Evolutionary conservation across 1,140 invertebrate genomes (phyloP), one percentile per base, ranked within the genome.

Genomic region (Medauroidea extradentata): DNA sequence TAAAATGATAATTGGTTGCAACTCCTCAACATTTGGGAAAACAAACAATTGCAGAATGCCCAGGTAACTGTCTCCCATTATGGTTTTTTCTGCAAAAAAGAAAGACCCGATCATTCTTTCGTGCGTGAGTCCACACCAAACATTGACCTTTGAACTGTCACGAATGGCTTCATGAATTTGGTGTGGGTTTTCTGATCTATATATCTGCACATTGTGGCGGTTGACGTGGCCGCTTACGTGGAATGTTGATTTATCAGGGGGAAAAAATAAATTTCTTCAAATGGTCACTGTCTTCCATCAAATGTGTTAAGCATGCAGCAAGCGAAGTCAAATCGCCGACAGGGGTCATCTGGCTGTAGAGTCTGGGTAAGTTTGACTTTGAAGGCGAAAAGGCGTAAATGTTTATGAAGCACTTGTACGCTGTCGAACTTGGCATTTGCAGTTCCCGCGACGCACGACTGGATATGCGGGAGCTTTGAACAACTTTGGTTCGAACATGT

Each of bases 1-100:
- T 55, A 72, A 77, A 2, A 49, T 21, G n/a, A 14, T 2, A 8
- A n/a, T 5, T 50, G 27, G n/a, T 21, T 50, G 21, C 23, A 21
- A 24, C 13, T 50, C 19, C 14, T 50, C 19, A 16, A 21, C 7
- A 4, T 50, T 11, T 23, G 19, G 48, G 13, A 19, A 50, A 16
- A 50, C 48, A 13, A 50, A 49, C 9, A 16, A 8, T 41, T 56
- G 3, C 29, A 34, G 29, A 4, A 34, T 34, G 29, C 11, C 29
- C 29, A 34, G 29, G 11, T 34, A 34, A 34, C 5, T 34, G 29
- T 34, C 29, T 34, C 29, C 29, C 29, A 11, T 34, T 34, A 34
- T 34, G 11, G 29, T 34, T 34, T 34, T 34, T 34, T 34, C 25
- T 23, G 16, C 5, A 8, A 3, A 56, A 46, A 56, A 48, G 23